phyloP scores from a whole-genome alignment of 1,140 invertebrate species.

The Halesus radiatus region DNA sequence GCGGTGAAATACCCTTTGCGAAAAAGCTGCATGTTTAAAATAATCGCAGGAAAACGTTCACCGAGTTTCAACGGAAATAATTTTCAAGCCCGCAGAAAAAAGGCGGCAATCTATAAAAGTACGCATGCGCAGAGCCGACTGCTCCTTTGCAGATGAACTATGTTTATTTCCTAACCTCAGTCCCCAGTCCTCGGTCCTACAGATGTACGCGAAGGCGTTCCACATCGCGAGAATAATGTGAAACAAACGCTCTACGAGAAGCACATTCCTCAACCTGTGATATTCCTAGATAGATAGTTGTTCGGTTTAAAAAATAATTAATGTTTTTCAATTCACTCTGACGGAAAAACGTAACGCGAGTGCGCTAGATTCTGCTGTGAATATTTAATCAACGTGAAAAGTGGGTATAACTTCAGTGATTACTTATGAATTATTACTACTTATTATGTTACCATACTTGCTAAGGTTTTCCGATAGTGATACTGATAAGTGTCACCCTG shows the following conservation, averaged over 20 bases:
- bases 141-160: conserved; percentile 44
- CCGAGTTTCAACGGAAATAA: conserved; percentile 20
- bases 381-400: no score
- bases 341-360: background rate
- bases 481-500: no score
- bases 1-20: no score
- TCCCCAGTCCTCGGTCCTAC: conserved; percentile 27
- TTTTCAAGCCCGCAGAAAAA: conserved; percentile 37
- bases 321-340: background rate
- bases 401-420: no score
- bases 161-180: conserved; percentile 30
- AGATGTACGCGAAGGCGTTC: conserved; percentile 13
- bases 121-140: conserved; percentile 40
- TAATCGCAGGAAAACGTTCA: background rate
- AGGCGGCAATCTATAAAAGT: conserved; percentile 54
- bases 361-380: background rate
- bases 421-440: no score
- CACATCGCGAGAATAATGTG: background rate
- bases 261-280: conserved; percentile 8
- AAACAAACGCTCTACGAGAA: background rate
- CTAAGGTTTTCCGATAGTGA: no score
- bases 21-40: background rate
- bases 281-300: conserved; percentile 20
- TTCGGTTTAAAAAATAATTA: background rate
- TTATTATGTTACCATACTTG: no score